Percentiles rank a stretch among this genome's conserved stretches.
Conservation (phyloP, 2,888 invertebrate genomes). For the Microctonus aethiopoides region DNA sequence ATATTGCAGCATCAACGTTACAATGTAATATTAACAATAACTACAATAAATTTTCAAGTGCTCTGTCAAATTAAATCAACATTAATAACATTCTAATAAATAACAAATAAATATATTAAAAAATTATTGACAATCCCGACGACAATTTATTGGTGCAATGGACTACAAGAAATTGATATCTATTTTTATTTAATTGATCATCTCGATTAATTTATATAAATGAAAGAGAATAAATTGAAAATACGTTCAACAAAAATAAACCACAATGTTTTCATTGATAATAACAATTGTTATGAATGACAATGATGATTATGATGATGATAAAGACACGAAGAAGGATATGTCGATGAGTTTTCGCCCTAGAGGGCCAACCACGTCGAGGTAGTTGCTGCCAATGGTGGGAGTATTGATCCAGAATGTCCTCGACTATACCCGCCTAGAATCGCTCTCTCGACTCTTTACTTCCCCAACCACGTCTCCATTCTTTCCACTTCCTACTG, state of each 20-base stretch:
- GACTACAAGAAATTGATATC: not conserved
- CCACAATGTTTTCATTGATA: not conserved
- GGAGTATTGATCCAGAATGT: constrained; percentile 66
- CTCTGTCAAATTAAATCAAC: not conserved
- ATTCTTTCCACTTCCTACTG: constrained; percentile 30
- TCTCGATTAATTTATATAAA: not conserved
- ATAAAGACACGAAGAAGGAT: not conserved
- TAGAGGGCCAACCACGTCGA: constrained; percentile 12
- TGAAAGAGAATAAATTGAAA: not conserved
- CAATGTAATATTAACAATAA: not conserved
- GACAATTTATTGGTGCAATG: not conserved
- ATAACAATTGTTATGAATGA: not conserved
- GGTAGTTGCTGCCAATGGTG: constrained; percentile 43
- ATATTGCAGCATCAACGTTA: constrained; percentile 2
- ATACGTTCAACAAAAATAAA: not conserved
- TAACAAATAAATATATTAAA: not conserved
- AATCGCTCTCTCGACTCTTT: constrained; percentile 51
- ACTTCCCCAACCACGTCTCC: constrained; percentile 43
- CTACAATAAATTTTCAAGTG: not conserved
- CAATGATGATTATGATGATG: not conserved
- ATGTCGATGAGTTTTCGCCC: constrained; percentile 1
- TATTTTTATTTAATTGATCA: not conserved
- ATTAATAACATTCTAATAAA: too few relatives aligned
- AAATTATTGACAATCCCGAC: not conserved
- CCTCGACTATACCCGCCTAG: constrained; percentile 55